Evolutionary conservation across 1,140 invertebrate species (phyloP).

Genomic region (silkworm (Bombyx mori)): ASM3026992v2 NC_085111.1:9405501-9406000

Average conservation of each 20-base stretch:
- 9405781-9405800: conserved; percentile 48
- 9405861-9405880: conserved; percentile 71
- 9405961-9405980: conserved; percentile 52
- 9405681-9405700: too few relatives aligned
- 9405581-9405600: neutral
- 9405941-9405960: conserved; percentile 66
- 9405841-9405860: conserved; percentile 71
- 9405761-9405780: conserved; percentile 32
- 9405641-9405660: too few relatives aligned
- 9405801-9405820: conserved; percentile 71
- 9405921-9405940: conserved; percentile 68
- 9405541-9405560: too few relatives aligned
- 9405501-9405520: too few relatives aligned
- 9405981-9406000: conserved; percentile 28
- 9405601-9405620: neutral
- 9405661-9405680: too few relatives aligned
- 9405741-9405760: neutral
- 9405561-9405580: too few relatives aligned
- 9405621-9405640: too few relatives aligned
- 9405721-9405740: too few relatives aligned
- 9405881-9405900: conserved; percentile 71
- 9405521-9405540: too few relatives aligned
- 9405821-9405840: conserved; percentile 71
- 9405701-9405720: too few relatives aligned
- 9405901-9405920: conserved; percentile 68